phyloP scores from a whole-genome alignment of 2,888 invertebrate species.

The Spodoptera picta region DNA sequence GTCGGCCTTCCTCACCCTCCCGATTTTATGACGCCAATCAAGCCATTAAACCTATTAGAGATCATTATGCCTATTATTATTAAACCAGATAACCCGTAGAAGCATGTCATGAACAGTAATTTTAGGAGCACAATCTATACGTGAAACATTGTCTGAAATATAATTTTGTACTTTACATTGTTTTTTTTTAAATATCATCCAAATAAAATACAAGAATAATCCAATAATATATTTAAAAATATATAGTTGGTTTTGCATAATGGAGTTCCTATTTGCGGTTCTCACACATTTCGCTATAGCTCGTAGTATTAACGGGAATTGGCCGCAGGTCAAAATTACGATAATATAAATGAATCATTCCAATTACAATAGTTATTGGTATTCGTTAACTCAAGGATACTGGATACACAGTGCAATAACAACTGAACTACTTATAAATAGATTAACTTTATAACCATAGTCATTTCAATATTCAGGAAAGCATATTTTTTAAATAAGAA shows the following conservation, averaged over 20 bases:
- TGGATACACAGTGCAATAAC: slow-evolving; percentile 35
- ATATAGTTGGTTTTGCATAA: neutral
- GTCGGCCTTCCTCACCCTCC: slow-evolving; percentile 54
- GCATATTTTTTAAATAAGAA: neutral
- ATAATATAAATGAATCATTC: slow-evolving; percentile 38
- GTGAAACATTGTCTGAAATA: slow-evolving; percentile 25
- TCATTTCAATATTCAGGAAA: slow-evolving; percentile 9
- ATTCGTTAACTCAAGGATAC: slow-evolving; percentile 50
- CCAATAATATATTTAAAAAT: too few relatives aligned
- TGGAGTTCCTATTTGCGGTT: slow-evolving; percentile 3
- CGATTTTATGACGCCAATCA: slow-evolving; percentile 81
- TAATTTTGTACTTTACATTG: too few relatives aligned
- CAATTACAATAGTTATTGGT: slow-evolving; percentile 36
- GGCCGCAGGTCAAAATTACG: slow-evolving; percentile 28
- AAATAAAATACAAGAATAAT: too few relatives aligned
- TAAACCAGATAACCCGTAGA: slow-evolving; percentile 64
- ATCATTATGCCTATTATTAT: slow-evolving; percentile 76
- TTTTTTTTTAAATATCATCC: too few relatives aligned
- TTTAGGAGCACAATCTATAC: slow-evolving; percentile 52
- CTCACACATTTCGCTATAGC: slow-evolving; percentile 16
- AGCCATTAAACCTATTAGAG: slow-evolving; percentile 79
- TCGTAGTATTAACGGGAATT: slow-evolving; percentile 20
- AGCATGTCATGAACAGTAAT: slow-evolving; percentile 71
- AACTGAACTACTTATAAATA: slow-evolving; percentile 36
- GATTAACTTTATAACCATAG: slow-evolving; percentile 26